Evolutionary conservation across 2,888 invertebrate genomes (phyloP), one percentile per base, ranked within the genome.

Genomic region (Erebia palarica): DNA sequence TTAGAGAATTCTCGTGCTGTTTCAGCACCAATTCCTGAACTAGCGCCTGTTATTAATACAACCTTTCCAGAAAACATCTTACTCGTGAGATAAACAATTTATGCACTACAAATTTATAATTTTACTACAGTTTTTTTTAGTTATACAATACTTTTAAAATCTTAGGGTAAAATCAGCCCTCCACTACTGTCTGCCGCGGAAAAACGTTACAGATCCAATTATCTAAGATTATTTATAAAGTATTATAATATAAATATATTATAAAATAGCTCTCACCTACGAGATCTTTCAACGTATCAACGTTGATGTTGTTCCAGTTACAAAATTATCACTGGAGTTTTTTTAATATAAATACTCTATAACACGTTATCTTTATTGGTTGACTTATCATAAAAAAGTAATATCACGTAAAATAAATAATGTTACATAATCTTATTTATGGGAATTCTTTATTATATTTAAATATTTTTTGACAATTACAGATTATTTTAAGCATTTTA

Each of bases 11-110:
- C 92, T 0, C 94, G 71, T 1, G 96, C 96, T 0, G 96, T 94
- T 49, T 94, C 95, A 1, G 94, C 94, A 7, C 96, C 96, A 71
- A 96, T 96, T 1, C 96, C 96, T 14, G 95, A 95, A 81, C 95
- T 95, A 1, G 95, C 95, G 16, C 96, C 96, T 5, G 94, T 94
- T 44, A 95, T 89, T 16, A 94, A 82, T 27, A 94, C 88, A 8
- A 95, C 94, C 86, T 95, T 95, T 59, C 91, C 91, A 58, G 85
- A 80, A 78, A 95, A 94, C 84, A 86, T 81, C 47, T 42, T 53
- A 8, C 53, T 81, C 44, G 44, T 44, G 44, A 44, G 9, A 44
- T 1, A 44, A 11, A 11, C 2, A 2, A 47, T 11, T 10, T 47
- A 47, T 11, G 47, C 11, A 47, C 11, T 11, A 10, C 47, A 11